These are phyloP conservation scores for Spongia lamella DNA, from an alignment of 37 sponge, comb jelly and placozoan genomes.

Conservation along the genomic window DNA sequence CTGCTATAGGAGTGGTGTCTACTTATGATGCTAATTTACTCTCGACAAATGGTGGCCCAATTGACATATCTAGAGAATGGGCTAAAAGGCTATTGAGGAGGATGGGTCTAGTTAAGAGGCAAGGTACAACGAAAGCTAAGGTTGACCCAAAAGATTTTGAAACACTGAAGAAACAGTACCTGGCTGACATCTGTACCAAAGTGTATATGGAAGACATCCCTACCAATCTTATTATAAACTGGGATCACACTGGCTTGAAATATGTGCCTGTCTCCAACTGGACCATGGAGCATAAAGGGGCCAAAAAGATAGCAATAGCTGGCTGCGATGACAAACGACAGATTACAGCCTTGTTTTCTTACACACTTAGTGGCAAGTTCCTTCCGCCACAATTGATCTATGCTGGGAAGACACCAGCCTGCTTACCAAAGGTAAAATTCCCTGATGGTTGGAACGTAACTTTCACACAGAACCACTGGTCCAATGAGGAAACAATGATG, in stretches of 20 bases:
- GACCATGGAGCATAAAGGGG: too few relatives aligned
- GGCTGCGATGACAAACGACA: conserved; percentile 31
- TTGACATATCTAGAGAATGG: background rate
- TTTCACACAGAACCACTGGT: conserved; percentile 27
- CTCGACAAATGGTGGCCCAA: conserved; percentile 10
- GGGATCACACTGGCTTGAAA: too few relatives aligned
- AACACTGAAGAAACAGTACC: too few relatives aligned
- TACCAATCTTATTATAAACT: too few relatives aligned
- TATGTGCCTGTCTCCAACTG: too few relatives aligned
- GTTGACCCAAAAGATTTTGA: too few relatives aligned
- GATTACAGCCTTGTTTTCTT: conserved; percentile 17
- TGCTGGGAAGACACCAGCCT: conserved; percentile 20
- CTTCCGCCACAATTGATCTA: conserved; percentile 18
- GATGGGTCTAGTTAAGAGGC: too few relatives aligned
- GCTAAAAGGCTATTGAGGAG: too few relatives aligned
- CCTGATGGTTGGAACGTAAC: conserved; percentile 22
- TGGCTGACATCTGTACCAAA: too few relatives aligned
- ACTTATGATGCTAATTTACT: conserved; percentile 9
- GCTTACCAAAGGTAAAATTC: conserved; percentile 20
- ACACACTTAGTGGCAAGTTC: conserved; percentile 14
- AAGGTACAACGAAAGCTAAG: too few relatives aligned
- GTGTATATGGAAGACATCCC: too few relatives aligned
- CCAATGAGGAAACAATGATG: conserved; percentile 23
- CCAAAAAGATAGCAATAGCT: background rate
- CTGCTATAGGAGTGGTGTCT: conserved; percentile 7